These are phyloP conservation scores for Spisula solida DNA, from an alignment of 2,888 invertebrate genomes.

Conservation along the genomic window DNA sequence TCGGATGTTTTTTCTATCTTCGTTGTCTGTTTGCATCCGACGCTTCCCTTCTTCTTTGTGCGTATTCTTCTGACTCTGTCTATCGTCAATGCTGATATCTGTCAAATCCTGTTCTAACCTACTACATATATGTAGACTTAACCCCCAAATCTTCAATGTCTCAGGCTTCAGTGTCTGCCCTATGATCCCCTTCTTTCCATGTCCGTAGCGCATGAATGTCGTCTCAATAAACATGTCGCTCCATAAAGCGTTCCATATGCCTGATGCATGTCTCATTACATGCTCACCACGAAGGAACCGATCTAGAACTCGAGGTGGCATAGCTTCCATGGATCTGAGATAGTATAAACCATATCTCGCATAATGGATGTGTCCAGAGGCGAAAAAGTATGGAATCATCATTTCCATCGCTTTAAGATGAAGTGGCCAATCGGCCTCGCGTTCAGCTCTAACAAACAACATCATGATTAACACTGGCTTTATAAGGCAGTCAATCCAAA, in stretches of 20 bases:
- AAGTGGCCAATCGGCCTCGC: conserved; percentile 71
- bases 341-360: conserved; percentile 73
- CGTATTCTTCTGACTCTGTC: too few species aligned
- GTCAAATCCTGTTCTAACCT: conserved; percentile 48
- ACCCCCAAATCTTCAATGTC: conserved; percentile 70
- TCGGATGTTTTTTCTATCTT: conserved; percentile 31
- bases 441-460: conserved; percentile 66
- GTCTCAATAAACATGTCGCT: conserved; percentile 77
- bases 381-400: conserved; percentile 76
- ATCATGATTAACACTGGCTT: conserved; percentile 64
- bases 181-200: conserved; percentile 72
- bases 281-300: neutral
- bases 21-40: neutral
- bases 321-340: conserved; percentile 64
- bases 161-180: conserved; percentile 73
- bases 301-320: conserved; percentile 43
- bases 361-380: conserved; percentile 72
- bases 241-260: conserved; percentile 75
- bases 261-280: conserved; percentile 44
- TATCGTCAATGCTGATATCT: too few species aligned
- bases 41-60: conserved; percentile 32
- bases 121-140: conserved; percentile 67
- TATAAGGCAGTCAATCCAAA: conserved; percentile 66
- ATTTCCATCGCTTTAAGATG: conserved; percentile 63
- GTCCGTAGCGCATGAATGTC: conserved; percentile 77